These are phyloP conservation scores for Cheirogaleus medius DNA, from an alignment of 2,113 vertebrate species.

Conservation along the genomic window DNA sequence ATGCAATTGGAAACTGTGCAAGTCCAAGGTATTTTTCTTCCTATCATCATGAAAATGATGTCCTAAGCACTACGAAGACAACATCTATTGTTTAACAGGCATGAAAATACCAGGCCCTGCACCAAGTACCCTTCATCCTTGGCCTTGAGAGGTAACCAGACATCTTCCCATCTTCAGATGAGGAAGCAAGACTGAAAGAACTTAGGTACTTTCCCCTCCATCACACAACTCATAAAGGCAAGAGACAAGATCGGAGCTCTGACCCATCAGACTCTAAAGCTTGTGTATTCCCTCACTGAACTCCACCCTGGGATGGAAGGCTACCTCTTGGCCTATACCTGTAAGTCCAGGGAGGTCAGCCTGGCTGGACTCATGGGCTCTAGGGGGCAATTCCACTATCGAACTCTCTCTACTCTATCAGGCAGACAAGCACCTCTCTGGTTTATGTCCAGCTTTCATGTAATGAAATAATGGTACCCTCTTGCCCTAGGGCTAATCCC, in stretches of 20 bases:
- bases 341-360: background rate
- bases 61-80: background rate
- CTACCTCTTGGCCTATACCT: background rate
- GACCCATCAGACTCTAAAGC: accelerated
- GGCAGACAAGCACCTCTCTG: background rate
- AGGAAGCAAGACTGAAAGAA: background rate
- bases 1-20: accelerated
- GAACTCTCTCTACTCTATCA: no score
- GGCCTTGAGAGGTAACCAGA: background rate
- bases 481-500: accelerated
- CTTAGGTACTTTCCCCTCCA: background rate
- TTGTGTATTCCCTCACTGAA: background rate
- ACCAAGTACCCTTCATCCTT: background rate
- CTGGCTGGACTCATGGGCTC: no score
- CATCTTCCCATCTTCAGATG: accelerated
- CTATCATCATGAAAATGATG: background rate
- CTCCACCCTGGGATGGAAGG: background rate
- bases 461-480: background rate
- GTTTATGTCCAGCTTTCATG: background rate
- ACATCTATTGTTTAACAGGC: background rate
- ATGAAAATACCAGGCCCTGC: background rate
- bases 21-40: background rate
- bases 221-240: background rate
- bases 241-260: background rate
- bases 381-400: background rate